Conservation (phyloP, 2,113 vertebrate species). For the Platysteira castanea region DNA sequence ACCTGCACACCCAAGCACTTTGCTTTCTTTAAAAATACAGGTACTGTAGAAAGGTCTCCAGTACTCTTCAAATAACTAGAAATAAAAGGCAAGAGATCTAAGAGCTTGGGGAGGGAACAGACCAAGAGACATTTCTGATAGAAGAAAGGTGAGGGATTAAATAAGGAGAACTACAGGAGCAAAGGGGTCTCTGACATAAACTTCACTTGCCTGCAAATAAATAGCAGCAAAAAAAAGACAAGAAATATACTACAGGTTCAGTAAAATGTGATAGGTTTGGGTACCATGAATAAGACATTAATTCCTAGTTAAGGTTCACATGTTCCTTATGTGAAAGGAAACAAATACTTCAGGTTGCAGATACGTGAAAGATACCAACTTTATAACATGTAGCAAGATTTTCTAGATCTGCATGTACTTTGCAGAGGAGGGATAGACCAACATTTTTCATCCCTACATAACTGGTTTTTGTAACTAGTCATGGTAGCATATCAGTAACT, state of each 20-base stretch:
- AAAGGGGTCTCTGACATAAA: not conserved
- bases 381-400: not conserved
- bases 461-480: not conserved
- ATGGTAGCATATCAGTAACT: accelerated
- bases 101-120: not conserved
- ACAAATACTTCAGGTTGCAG: not conserved
- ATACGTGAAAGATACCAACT: not conserved
- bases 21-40: not conserved
- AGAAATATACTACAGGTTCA: not conserved
- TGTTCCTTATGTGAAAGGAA: not conserved
- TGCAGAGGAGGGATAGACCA: not conserved
- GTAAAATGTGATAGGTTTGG: not conserved
- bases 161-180: not conserved
- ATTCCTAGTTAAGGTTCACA: not conserved
- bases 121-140: not conserved
- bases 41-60: not conserved
- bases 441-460: not conserved
- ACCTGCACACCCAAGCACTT: not conserved
- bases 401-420: not conserved
- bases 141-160: not conserved
- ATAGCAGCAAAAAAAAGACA: not conserved
- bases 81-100: not conserved
- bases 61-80: not conserved
- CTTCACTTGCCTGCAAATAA: not conserved
- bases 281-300: not conserved